Percentiles rank a stretch among this genome's conserved stretches.
Evolutionary conservation across 2,797 vertebrate species (phyloP).

Genomic region (Tokudaia muenninki): DNA sequence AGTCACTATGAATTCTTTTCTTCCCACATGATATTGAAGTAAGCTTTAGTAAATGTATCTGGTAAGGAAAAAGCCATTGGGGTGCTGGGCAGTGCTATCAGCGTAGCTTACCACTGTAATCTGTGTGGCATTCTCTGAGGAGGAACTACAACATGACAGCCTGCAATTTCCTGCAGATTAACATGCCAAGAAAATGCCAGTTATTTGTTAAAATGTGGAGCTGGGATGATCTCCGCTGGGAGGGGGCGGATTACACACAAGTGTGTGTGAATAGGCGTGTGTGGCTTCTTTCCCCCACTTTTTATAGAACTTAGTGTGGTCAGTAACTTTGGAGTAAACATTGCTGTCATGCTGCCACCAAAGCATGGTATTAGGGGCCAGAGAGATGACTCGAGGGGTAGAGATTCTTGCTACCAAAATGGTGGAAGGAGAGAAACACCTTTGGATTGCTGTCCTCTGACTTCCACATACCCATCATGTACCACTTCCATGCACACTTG

Average conservation of each 20-base stretch:
- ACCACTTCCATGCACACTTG: background rate
- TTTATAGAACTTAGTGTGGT: background rate
- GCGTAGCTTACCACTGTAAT: slow-evolving; percentile 9
- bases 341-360: background rate
- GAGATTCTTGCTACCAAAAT: background rate
- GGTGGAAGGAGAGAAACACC: background rate
- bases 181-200: slow-evolving; percentile 54
- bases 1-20: background rate
- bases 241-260: background rate
- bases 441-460: background rate
- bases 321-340: background rate
- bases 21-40: slow-evolving; percentile 19
- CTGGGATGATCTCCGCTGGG: background rate
- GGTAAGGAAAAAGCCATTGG: slow-evolving; percentile 41
- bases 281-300: slow-evolving; percentile 3
- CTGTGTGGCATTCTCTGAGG: slow-evolving; percentile 8
- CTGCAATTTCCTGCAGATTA: slow-evolving; percentile 48
- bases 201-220: background rate
- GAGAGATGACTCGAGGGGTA: background rate
- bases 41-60: slow-evolving; percentile 21
- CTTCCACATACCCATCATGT: background rate
- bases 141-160: background rate
- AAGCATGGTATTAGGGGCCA: background rate
- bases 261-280: no score
- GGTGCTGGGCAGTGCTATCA: background rate